Evolutionary conservation across 2,888 invertebrate species (phyloP).

Genomic region (Acanthosepion lycidas): DNA sequence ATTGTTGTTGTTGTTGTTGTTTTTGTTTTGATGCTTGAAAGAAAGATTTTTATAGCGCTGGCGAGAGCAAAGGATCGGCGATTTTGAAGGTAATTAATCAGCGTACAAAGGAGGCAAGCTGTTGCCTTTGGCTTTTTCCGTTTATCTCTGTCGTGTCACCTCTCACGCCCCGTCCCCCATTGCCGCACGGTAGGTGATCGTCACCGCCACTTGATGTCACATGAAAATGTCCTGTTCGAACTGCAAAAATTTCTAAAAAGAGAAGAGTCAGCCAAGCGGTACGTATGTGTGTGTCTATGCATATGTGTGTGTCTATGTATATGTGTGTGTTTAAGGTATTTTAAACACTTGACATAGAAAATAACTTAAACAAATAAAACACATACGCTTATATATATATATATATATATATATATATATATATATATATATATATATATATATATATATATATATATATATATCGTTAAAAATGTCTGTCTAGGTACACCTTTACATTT

Average conservation of each 20-base stretch:
- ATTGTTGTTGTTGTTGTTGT: neutral
- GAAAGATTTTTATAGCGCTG: neutral
- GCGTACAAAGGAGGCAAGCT: neutral
- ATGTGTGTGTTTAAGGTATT: neutral
- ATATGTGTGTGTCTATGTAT: neutral
- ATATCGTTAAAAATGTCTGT: neutral
- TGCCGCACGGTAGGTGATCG: neutral
- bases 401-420: constrained; percentile 24
- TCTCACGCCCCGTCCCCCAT: neutral
- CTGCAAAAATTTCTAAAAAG: neutral
- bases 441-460: neutral
- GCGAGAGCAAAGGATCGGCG: neutral
- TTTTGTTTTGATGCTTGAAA: neutral
- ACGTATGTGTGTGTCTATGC: neutral
- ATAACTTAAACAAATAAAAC: too few relatives aligned
- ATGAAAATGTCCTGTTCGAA: neutral
- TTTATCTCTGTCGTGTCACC: neutral
- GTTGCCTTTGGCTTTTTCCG: neutral
- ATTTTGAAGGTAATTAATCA: constrained; percentile 4
- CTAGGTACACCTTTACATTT: too few relatives aligned
- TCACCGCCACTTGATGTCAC: neutral
- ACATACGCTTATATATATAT: neutral
- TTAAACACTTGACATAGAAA: too few relatives aligned
- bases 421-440: neutral
- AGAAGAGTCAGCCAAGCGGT: neutral